phyloP scores from a whole-genome alignment of 2,113 vertebrate genomes.

The Daboia siamensis region DNA sequence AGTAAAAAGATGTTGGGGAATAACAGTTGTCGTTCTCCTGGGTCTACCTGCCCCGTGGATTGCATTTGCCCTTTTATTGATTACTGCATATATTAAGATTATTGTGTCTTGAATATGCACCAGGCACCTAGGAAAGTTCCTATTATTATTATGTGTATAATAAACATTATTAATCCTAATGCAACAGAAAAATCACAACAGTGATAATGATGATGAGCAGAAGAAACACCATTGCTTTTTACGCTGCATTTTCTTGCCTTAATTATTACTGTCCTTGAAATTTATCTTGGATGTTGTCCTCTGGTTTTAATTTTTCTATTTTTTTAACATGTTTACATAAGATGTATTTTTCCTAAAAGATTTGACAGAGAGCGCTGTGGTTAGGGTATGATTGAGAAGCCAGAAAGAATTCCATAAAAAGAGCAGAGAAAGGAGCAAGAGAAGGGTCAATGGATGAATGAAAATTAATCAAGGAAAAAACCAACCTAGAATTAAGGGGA shows the following conservation, averaged over 20 bases:
- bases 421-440: not conserved
- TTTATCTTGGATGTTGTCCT: not conserved
- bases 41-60: not conserved
- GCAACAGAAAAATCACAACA: not conserved
- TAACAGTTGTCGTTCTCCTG: not conserved
- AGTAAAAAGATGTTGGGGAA: not conserved
- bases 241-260: not conserved
- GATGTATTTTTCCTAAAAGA: not conserved
- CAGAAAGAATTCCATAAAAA: not conserved
- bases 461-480: not conserved
- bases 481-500: not conserved
- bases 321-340: not conserved
- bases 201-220: not conserved
- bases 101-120: not conserved
- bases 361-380: not conserved
- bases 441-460: not conserved
- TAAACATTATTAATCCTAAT: not conserved
- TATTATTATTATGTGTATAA: not conserved
- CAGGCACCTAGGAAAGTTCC: not conserved
- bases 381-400: not conserved
- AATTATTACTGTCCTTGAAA: not conserved
- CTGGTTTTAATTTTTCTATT: not conserved
- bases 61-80: not conserved
- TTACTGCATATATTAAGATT: not conserved
- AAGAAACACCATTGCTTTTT: not conserved